Evolutionary conservation across 2,113 vertebrate genomes (phyloP), one percentile per base, ranked within the genome.

Genomic region (Grus americana): DNA sequence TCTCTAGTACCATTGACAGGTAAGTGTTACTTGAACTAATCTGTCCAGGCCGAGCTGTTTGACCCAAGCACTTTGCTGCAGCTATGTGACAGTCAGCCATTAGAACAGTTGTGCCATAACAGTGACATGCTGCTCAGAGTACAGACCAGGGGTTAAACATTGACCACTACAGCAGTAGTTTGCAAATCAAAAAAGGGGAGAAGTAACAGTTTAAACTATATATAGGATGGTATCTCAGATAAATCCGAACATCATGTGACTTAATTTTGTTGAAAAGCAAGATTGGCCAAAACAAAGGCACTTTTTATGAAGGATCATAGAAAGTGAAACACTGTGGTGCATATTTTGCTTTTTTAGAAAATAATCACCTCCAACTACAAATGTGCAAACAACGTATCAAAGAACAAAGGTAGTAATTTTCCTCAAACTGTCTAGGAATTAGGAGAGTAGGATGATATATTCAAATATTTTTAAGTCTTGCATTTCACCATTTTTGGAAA

Each of bases 151-250:
- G 59, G 11, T 91, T 93, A 58, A 87, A 87, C 42, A 50, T 1
- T 30, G 46, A 66, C 73, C 55, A 49, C 68, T 58, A 40, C 42
- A 83, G 70, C 38, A 66, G 15, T 1, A 52, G 22, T 30, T 16
- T 67, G 55, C 63, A 91, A 94, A 89, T 6, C 6, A 81, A 61
- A 86, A 63, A 24, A 83, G 21, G 4, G 17, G 8, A 32, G 54
- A 89, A 86, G 9, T 5, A 66, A 49, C 40, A 89, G 9, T 62
- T 74, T 40, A 57, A 80, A 76, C 54, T 57, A 27, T 24, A 44
- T 19, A 32, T 8, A 58, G 14, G 23, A 49, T 0, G 1, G 27
- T 9, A 27, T 40, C 23, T 36, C 2, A 1, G 55, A 67, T 38
- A 74, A 89, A 86, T 55, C 63, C 73, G 63, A 92, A 86, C 23